Base-by-base conservation (phyloP, 2,888 invertebrate species). In the Panopea generosa region DNA sequence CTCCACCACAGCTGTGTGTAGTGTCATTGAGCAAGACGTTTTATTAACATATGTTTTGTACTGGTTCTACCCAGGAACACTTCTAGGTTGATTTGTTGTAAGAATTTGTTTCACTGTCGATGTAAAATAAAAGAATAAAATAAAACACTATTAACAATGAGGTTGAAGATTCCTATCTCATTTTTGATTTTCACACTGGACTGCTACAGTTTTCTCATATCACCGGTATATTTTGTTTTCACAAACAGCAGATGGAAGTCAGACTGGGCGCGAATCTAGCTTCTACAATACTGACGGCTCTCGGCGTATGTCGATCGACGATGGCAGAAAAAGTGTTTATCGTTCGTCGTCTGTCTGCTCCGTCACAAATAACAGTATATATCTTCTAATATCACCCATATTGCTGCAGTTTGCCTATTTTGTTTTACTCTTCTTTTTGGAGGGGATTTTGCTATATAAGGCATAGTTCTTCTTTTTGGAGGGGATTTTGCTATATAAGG, bases 311-410 rank as follows among this genome's bases (percentile, higher is more conserved):
- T 67, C 62, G 2, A 50, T 56, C 24, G 75, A 81, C 22, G 77
- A 81, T 40, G 65, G 62, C 50, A 81, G 77, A 77, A 81, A 81
- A 81, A 81, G 81, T 77, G 76, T 69, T 56, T 73, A 80, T 77
- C 67, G 70, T 62, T 77, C 76, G 38, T 61, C 62, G 2, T 70
- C 76, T 38, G 67, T 77, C 66, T 78, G 73, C 53, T 77, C 70
- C 49, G 53, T 77, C 72, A 74, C 73, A 66, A 62, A 70, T 63
- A 78, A 73, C 78, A 78, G 78, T 78, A 78, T 70, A 60, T 70
- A 74, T 73, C 78, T 68, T 72, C 33, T 33, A 33, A 33, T 33
- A 33, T 33, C 33, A 33, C 33, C 33, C 33, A 33, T 11, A 33
- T 40, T 9, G 53, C 53, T 9, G 29, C 53, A 24, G 53, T 53